Conservation (phyloP, 1,140 invertebrate species). For the Aphaenogaster floridana region DNA sequence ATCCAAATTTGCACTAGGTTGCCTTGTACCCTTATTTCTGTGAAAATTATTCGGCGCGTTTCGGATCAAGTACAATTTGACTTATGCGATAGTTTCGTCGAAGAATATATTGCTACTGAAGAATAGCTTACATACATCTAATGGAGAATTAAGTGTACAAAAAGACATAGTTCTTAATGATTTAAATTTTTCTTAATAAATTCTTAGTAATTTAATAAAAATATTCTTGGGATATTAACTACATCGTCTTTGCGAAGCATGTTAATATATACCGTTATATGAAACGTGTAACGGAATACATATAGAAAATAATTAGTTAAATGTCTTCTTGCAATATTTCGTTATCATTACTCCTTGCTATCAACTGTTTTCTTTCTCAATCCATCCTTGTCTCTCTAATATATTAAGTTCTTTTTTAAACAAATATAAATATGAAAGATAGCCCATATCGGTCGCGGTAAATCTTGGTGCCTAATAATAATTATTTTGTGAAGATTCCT, state of each 20-base stretch:
- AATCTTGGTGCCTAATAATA: no score
- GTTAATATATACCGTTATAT: not conserved
- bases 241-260: not conserved
- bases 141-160: not conserved
- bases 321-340: not conserved
- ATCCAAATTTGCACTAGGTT: constrained; percentile 43
- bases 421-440: no score
- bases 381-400: not conserved
- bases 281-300: not conserved
- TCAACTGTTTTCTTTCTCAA: not conserved
- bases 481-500: no score
- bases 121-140: not conserved
- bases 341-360: not conserved
- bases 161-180: not conserved
- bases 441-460: no score
- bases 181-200: not conserved
- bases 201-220: not conserved
- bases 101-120: not conserved
- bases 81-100: not conserved
- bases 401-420: constrained; percentile 13
- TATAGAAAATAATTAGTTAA: not conserved
- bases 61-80: constrained; percentile 29
- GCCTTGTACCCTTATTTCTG: not conserved
- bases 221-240: not conserved
- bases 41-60: constrained; percentile 27